These are phyloP conservation scores for Drosophila parabipectinata DNA, from an alignment of 1,140 invertebrate genomes.

Conservation along the genomic window DNA sequence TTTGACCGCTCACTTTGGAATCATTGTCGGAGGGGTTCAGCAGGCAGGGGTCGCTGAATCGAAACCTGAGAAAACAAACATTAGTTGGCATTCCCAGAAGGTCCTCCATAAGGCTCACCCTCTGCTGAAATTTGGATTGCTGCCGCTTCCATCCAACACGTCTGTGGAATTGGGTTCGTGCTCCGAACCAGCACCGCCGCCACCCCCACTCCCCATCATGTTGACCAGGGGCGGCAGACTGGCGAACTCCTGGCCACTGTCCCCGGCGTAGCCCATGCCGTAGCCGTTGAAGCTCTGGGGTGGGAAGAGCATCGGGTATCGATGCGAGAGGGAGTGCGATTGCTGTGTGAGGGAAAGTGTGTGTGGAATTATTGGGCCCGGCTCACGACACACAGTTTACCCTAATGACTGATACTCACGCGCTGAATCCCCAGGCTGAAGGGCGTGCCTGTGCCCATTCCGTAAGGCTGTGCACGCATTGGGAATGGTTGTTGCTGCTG, in stretches of 20 bases:
- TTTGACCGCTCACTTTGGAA: slow-evolving; percentile 78
- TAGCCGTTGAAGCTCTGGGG: slow-evolving; percentile 49
- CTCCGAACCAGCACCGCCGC: slow-evolving; percentile 52
- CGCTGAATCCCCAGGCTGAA: slow-evolving; percentile 79
- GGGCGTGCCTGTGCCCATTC: slow-evolving; percentile 55
- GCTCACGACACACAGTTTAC: slow-evolving; percentile 4
- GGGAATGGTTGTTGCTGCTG: slow-evolving; percentile 64
- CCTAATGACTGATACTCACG: slow-evolving; percentile 64
- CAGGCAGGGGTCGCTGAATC: slow-evolving; percentile 83
- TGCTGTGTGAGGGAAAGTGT: slow-evolving; percentile 42
- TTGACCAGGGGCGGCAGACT: slow-evolving; percentile 79
- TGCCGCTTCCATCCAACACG: slow-evolving; percentile 76
- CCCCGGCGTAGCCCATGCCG: slow-evolving; percentile 55
- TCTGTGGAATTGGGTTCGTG: slow-evolving; percentile 79
- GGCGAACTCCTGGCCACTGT: slow-evolving; percentile 74
- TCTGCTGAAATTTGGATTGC: slow-evolving; percentile 74
- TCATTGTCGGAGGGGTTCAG: slow-evolving; percentile 82
- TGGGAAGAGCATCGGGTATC: slow-evolving; percentile 76
- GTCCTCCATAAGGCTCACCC: slow-evolving; percentile 47
- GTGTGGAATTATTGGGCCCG: slow-evolving; percentile 1
- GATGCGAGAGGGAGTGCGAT: slow-evolving; percentile 64
- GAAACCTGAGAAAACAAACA: slow-evolving; percentile 53
- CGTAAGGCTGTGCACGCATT: slow-evolving; percentile 61
- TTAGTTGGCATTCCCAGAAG: neutral
- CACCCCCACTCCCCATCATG: slow-evolving; percentile 58